A percentile compares a stretch with the other conserved stretches of the same genome.
These are phyloP conservation scores for Thalassophryne amazonica DNA, from an alignment of 2,797 vertebrate species.

Conservation along the genomic window DNA sequence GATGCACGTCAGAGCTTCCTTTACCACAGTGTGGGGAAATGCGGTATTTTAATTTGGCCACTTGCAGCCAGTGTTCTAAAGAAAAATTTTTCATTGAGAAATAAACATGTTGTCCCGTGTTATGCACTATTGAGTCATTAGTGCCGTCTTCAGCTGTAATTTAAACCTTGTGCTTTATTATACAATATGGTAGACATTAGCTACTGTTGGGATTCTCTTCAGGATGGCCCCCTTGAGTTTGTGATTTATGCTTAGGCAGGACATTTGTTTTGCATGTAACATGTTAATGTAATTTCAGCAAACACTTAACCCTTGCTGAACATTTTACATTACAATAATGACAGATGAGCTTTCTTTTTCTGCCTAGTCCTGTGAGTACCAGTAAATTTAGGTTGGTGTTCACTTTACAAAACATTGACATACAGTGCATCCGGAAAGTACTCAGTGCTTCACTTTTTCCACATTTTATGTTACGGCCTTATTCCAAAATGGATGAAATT, in stretches of 20 bases:
- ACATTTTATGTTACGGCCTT: no score
- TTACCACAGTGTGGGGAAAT: conserved; percentile 43
- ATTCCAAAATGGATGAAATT: no score
- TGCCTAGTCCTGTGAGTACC: no score
- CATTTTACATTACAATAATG: background rate
- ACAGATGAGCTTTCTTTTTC: no score
- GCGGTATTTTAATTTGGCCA: conserved; percentile 32
- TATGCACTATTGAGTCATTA: no score
- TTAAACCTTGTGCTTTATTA: conserved; percentile 42
- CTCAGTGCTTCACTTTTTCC: no score
- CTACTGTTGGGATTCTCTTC: conserved; percentile 20
- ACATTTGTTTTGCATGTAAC: conserved; percentile 29
- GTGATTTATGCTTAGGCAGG: conserved; percentile 17
- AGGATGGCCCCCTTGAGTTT: conserved; percentile 17
- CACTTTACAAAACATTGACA: no score
- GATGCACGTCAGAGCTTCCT: conserved; percentile 35
- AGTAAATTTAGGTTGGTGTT: no score
- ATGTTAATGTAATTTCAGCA: conserved; percentile 27
- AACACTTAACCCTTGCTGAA: background rate
- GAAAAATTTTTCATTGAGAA: background rate
- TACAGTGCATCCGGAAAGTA: no score
- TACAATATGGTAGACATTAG: conserved; percentile 9
- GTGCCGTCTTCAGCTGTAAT: conserved; percentile 46
- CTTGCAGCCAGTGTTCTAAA: conserved; percentile 1
- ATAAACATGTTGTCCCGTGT: background rate